phyloP scores from a whole-genome alignment of 2,113 vertebrate species.

The Anolis carolinensis region DNA sequence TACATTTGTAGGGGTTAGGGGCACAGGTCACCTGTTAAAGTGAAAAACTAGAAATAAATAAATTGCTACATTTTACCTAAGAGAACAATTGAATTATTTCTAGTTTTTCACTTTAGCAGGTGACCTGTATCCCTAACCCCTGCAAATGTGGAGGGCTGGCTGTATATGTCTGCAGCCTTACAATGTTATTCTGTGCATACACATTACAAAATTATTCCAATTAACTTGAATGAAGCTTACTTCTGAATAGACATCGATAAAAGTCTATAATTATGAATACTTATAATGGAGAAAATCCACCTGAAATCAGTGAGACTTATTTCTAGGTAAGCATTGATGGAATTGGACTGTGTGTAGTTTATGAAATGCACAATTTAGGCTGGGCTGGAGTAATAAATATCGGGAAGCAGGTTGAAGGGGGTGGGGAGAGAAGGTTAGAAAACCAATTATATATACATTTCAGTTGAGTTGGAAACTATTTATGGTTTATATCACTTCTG shows the following conservation, averaged over 20 bases:
- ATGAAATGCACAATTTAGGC: rapidly evolving
- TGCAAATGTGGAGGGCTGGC: no score
- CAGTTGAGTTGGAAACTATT: not conserved
- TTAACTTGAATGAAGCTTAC: not conserved
- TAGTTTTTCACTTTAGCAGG: no score
- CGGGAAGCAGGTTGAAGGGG: not conserved
- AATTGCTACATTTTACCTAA: not conserved
- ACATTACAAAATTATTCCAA: not conserved
- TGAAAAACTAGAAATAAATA: no score
- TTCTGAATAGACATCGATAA: not conserved
- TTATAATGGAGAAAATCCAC: not conserved
- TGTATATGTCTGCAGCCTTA: no score
- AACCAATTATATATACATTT: not conserved
- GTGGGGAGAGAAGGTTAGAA: not conserved
- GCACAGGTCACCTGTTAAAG: no score
- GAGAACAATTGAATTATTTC: no score
- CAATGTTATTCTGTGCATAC: no score
- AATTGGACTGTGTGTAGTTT: rapidly evolving
- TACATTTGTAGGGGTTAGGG: no score
- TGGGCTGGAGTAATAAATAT: not conserved
- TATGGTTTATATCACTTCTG: slow-evolving; percentile 23
- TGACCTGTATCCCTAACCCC: no score
- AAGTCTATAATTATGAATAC: not conserved
- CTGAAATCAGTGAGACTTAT: not conserved
- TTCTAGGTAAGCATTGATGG: not conserved